phyloP scores from a whole-genome alignment of 2,797 vertebrate genomes.

The Periophthalmus magnuspinnatus region DNA sequence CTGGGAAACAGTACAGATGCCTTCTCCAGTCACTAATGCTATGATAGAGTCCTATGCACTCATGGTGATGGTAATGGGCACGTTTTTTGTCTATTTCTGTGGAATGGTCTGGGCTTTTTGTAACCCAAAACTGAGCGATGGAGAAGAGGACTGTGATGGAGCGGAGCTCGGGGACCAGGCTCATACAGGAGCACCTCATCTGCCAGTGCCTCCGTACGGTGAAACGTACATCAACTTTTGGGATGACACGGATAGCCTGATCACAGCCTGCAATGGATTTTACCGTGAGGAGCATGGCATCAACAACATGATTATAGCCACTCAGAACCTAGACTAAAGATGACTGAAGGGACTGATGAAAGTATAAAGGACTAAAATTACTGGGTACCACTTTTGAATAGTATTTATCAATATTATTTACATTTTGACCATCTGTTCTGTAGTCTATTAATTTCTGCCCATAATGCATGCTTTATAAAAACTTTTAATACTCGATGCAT shows the following conservation, averaged over 20 bases:
- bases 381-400: neutral
- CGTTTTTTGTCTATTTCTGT: constrained; percentile 82
- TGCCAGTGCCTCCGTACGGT: constrained; percentile 22
- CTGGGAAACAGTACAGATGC: constrained; percentile 42
- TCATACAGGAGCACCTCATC: constrained; percentile 32
- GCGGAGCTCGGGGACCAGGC: constrained; percentile 16
- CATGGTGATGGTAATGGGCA: constrained; percentile 80
- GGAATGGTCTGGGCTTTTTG: constrained; percentile 84
- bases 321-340: constrained; percentile 1
- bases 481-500: neutral
- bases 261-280: constrained; percentile 44
- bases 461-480: neutral
- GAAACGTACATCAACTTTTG: constrained; percentile 65
- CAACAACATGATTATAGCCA: constrained; percentile 26
- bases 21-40: constrained; percentile 73
- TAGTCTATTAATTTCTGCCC: neutral
- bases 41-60: constrained; percentile 82
- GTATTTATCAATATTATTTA: constrained; percentile 1
- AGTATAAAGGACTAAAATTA: neutral
- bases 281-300: constrained; percentile 45
- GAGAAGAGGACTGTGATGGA: constrained; percentile 43
- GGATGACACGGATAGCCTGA: constrained; percentile 58
- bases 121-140: constrained; percentile 78
- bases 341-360: neutral
- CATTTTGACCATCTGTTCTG: neutral